These are phyloP conservation scores for Lota lota DNA, from an alignment of 2,113 vertebrate species.

Conservation along the genomic window DNA sequence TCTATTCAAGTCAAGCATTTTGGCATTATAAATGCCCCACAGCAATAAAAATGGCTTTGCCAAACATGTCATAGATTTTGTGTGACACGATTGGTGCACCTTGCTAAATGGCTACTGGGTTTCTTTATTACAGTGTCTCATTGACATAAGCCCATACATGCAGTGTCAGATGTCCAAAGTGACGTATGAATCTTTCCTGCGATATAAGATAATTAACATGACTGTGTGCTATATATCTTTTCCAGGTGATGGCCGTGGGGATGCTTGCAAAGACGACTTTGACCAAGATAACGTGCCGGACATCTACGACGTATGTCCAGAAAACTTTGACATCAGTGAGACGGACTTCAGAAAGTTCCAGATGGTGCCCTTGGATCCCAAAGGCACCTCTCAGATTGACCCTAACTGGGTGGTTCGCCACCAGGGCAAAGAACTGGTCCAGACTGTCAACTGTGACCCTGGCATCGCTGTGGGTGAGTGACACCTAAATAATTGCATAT, in stretches of 20 bases:
- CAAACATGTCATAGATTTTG: background rate
- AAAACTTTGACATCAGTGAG: conserved; percentile 94
- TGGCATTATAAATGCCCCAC: background rate
- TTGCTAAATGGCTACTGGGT: no score
- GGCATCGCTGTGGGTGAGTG: conserved; percentile 92
- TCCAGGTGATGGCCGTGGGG: conserved; percentile 92
- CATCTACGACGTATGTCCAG: conserved; percentile 95
- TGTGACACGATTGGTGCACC: no score
- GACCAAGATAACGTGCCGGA: conserved; percentile 93
- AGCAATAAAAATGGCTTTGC: background rate
- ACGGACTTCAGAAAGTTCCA: conserved; percentile 98
- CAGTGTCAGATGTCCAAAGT: no score
- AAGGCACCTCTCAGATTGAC: conserved; percentile 97
- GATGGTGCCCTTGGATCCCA: conserved; percentile 98
- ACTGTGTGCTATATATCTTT: background rate
- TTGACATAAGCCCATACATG: no score
- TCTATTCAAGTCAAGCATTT: background rate
- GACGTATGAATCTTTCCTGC: no score
- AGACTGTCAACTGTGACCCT: conserved; percentile 98
- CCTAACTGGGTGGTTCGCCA: conserved; percentile 99
- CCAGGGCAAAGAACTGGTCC: conserved; percentile 97
- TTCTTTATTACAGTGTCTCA: no score
- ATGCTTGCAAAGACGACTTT: conserved; percentile 96
- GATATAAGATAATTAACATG: no score
- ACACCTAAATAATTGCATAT: background rate